Conservation (phyloP, 2,797 vertebrate genomes). For the Synaphobranchus kaupii region DNA sequence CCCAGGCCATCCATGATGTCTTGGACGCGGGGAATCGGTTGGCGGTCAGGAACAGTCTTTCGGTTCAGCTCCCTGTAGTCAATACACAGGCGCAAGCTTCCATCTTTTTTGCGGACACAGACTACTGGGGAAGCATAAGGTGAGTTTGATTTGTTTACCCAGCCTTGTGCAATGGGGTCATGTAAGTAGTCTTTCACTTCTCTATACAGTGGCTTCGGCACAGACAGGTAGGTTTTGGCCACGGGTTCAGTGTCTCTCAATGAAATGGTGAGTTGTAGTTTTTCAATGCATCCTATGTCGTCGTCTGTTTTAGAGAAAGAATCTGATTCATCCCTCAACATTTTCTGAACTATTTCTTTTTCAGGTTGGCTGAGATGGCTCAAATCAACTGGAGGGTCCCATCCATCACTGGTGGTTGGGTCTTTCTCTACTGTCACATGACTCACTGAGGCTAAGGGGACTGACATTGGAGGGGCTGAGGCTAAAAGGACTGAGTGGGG, state of each 20-base stretch:
- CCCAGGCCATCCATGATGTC: no score
- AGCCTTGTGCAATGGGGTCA: constrained; percentile 37
- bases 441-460: no score
- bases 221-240: neutral
- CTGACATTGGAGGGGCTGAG: neutral
- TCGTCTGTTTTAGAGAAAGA: constrained; percentile 40
- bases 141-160: constrained; percentile 48
- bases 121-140: no score
- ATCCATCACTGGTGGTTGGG: neutral
- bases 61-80: no score
- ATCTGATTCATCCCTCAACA: constrained; percentile 42
- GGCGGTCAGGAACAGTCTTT: no score
- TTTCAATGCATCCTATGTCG: constrained; percentile 39
- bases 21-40: no score
- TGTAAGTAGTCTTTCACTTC: no score
- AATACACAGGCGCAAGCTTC: no score
- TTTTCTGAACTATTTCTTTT: constrained; percentile 20
- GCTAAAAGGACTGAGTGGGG: no score
- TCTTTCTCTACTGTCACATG: neutral
- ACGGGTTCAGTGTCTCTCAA: constrained; percentile 35
- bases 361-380: constrained; percentile 34
- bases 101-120: no score
- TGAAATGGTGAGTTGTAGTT: constrained; percentile 34
- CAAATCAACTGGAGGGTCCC: constrained; percentile 30
- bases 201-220: no score